Evolutionary conservation across 2,113 vertebrate species (phyloP).

Genomic region (Tiliqua scincoides): DNA sequence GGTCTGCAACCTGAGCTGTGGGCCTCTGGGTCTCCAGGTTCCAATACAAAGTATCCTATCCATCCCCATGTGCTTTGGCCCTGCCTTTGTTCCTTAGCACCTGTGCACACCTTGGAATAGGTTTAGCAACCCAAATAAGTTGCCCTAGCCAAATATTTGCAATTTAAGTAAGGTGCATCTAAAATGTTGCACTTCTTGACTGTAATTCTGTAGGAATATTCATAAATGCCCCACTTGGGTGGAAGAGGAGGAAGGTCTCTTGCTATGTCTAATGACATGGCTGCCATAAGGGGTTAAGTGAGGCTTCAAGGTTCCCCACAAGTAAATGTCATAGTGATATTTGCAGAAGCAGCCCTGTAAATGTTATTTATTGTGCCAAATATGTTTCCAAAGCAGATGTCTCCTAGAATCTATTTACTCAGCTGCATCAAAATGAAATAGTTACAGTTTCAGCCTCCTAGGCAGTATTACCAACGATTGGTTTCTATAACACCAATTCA

Average conservation of each 20-base stretch:
- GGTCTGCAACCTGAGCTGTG: too few species aligned
- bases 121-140: conserved; percentile 32
- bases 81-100: background rate
- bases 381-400: conserved; percentile 66
- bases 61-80: too few species aligned
- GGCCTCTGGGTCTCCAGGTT: too few species aligned
- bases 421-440: conserved; percentile 51
- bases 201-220: background rate
- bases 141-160: conserved; percentile 21
- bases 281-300: conserved; percentile 47
- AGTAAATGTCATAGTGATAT: conserved; percentile 67
- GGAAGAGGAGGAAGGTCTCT: background rate
- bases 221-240: background rate
- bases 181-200: conserved; percentile 19
- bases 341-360: conserved; percentile 59
- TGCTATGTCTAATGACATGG: background rate
- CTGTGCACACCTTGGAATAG: conserved; percentile 22
- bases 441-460: conserved; percentile 49
- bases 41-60: too few species aligned
- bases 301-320: conserved; percentile 50
- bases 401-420: conserved; percentile 54
- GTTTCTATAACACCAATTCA: conserved; percentile 18
- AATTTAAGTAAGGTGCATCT: conserved; percentile 28
- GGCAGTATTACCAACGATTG: conserved; percentile 33
- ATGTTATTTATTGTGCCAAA: conserved; percentile 69